Base-by-base conservation (phyloP, 1,140 invertebrate species). In the Aphelinus certus region DNA sequence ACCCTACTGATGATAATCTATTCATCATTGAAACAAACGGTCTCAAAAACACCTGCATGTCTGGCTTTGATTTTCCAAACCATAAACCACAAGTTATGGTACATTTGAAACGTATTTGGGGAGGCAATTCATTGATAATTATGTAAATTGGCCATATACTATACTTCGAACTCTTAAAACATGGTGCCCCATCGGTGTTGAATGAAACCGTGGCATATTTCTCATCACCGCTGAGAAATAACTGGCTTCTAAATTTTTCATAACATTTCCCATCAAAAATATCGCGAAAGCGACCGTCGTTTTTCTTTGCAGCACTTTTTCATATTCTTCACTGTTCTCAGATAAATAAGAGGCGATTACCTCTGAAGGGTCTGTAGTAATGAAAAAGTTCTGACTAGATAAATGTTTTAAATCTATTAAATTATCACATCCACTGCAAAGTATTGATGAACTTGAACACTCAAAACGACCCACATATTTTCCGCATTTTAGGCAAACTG, bases 21-120 rank as follows among this genome's bases (percentile, higher is more conserved):
- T 73, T 73, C 43, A 65, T 73, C n/a, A 46, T 1, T 10, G 56
- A 2, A 9, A 73, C 61, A 57, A 73, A 73, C 46, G n/a, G 58
- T 43, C 45, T 10, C 3, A 73, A 47, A 65, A 73, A 73, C n/a
- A 43, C 55, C 2, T 46, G 6, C 71, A 73, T 63, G 43, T 73
- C 47, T 47, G 71, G 73, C 61, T 74, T 74, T 7, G 51, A 43
- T 68, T 74, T 74, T 5, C 73, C 65, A 55, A 67, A 60, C 64
- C 73, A 74, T n/a, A 74, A 43, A 3, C 64, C 73, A 7, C 48
- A 65, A 7, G 68, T 6, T 45, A 74, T 62, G 1, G 60, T 46
- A 5, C 7, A 10, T 61, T 74, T 74, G 2, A 10, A 42, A 43
- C 73, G 57, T 26, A 68, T 48, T 48, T 47, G 3, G 6, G 5